Evolutionary conservation across 2,797 vertebrate genomes (phyloP).

Genomic region (Phoeniculus purpureus): DNA sequence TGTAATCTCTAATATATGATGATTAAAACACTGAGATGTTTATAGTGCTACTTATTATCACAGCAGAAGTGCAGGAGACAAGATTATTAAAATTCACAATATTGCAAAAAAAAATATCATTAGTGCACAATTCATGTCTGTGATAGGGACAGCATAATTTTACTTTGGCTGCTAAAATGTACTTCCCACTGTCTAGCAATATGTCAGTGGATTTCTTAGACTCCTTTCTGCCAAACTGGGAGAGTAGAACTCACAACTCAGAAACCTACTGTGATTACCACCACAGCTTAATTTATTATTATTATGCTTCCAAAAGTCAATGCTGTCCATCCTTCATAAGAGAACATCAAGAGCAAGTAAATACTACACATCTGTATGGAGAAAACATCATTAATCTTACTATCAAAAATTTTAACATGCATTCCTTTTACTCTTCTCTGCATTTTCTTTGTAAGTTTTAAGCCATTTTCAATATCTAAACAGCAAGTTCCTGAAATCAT

Average conservation of each 20-base stretch:
- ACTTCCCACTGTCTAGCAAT: neutral
- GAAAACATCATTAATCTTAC: neutral
- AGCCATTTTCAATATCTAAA: neutral
- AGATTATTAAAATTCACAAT: constrained; percentile 38
- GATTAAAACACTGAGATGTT: constrained; percentile 31
- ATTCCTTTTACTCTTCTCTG: neutral
- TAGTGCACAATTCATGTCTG: constrained; percentile 12
- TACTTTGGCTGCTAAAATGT: neutral
- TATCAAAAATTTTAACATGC: neutral
- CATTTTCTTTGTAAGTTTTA: neutral
- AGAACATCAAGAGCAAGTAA: neutral
- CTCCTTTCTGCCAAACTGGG: neutral
- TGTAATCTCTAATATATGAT: constrained; percentile 1
- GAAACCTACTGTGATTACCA: neutral
- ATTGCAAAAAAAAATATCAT: neutral
- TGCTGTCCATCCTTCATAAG: neutral
- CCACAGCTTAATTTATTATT: neutral
- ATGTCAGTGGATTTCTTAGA: neutral
- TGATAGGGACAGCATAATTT: constrained; percentile 20
- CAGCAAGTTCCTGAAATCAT: neutral
- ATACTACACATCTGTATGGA: neutral
- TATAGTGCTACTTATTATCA: constrained; percentile 18
- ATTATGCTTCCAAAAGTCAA: neutral
- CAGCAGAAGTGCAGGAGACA: neutral
- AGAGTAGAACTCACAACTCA: neutral